Conservation (phyloP, 2,797 vertebrate species). For the Petrocephalus schoutedeni region DNA sequence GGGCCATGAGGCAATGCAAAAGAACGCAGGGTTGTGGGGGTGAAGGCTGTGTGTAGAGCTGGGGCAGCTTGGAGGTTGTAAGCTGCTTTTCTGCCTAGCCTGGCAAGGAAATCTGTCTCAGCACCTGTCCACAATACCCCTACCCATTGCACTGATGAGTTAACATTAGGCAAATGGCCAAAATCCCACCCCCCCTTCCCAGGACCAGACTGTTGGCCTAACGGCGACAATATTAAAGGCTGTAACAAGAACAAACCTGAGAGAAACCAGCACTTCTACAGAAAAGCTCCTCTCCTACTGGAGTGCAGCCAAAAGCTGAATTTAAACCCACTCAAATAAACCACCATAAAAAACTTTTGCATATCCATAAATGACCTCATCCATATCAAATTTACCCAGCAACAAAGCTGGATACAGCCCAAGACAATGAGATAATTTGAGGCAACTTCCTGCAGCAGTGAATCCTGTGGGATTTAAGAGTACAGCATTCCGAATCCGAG, state of each 20-base stretch:
- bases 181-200: background rate
- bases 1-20: constrained; percentile 40
- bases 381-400: background rate
- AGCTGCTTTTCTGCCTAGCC: constrained; percentile 63
- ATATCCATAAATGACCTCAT: background rate
- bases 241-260: background rate
- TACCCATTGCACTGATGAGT: constrained; percentile 7
- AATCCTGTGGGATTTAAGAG: background rate
- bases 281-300: background rate
- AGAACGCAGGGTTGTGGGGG: constrained; percentile 39
- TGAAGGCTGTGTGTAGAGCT: background rate
- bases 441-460: background rate
- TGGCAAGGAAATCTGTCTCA: constrained; percentile 55
- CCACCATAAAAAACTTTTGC: background rate
- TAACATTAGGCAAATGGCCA: constrained; percentile 6
- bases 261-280: background rate
- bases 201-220: background rate
- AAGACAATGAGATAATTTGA: background rate
- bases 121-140: constrained; percentile 17
- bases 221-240: background rate
- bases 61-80: constrained; percentile 44
- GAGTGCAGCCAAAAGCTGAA: background rate
- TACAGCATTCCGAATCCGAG: background rate
- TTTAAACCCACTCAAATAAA: background rate
- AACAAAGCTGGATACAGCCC: background rate